Evolutionary conservation across 2,888 invertebrate genomes (phyloP).

Genomic region (Tineola bisselliella): DNA sequence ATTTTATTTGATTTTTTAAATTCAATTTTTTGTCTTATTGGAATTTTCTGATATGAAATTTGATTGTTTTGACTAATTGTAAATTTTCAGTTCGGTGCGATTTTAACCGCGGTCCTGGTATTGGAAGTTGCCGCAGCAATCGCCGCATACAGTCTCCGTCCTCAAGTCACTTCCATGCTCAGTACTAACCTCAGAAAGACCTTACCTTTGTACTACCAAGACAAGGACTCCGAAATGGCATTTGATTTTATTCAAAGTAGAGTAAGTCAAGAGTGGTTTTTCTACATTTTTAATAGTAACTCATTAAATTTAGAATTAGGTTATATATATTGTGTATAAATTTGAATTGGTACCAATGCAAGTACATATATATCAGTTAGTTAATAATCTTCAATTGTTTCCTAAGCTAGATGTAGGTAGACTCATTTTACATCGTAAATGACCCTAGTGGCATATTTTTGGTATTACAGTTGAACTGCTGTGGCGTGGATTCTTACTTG

Average conservation of each 20-base stretch:
- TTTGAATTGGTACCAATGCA: too few relatives aligned
- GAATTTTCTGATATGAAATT: too few relatives aligned
- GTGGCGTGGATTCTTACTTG: constrained; percentile 69
- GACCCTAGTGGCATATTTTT: too few relatives aligned
- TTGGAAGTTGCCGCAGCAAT: constrained; percentile 85
- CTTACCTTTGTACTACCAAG: constrained; percentile 68
- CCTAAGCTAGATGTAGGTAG: too few relatives aligned
- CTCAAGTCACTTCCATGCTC: constrained; percentile 67
- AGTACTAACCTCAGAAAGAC: constrained; percentile 69
- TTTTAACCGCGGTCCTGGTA: constrained; percentile 79
- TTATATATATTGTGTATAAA: too few relatives aligned
- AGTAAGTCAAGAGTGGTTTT: constrained; percentile 44
- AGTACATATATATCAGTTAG: too few relatives aligned
- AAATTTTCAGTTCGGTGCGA: constrained; percentile 75
- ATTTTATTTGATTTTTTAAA: neutral
- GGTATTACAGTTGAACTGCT: constrained; percentile 74
- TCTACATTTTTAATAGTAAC: too few relatives aligned
- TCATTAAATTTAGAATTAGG: too few relatives aligned
- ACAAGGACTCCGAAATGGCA: constrained; percentile 68
- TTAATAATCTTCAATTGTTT: too few relatives aligned
- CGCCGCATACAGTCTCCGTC: constrained; percentile 77
- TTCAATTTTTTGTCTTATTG: too few relatives aligned
- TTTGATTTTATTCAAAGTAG: constrained; percentile 82
- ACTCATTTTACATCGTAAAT: too few relatives aligned
- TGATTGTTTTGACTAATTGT: constrained; percentile 15